Base-by-base conservation (phyloP, 2,113 vertebrate genomes). In the Daboia siamensis region DNA sequence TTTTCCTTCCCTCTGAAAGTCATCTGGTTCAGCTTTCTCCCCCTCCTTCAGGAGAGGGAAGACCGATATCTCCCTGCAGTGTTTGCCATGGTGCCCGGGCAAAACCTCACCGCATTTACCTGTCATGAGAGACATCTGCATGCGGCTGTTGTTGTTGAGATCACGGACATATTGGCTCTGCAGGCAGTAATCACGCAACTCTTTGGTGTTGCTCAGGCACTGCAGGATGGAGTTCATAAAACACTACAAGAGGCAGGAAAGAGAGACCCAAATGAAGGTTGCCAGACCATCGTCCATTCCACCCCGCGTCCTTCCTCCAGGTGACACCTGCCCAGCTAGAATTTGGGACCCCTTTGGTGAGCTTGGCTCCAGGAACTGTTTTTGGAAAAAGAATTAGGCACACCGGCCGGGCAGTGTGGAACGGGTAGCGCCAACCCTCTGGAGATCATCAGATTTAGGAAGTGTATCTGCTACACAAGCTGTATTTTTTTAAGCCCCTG, bases 171-270 rank as follows among this genome's bases (percentile, higher is more conserved):
- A 98, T 33, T 98, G 94, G 97, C 98, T 98, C 91, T 98, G 98
- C 93, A 99, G 97, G 96, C 99, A 99, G 95, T 99, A 99, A 94
- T 99, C 99, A 61, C 98, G 97, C 96, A 99, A 97, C 94, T 99
- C 99, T 4, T 98, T 97, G 26, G 99, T 99, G 97, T 99, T 99
- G 93, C 99, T 99, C 96, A 99, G 97, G 97, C 99, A 99, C 95
- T 99, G 99, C 23, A 99, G 98, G 95, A 99, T 98, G 91, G 99
- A 99, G 98, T 99, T 99, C 99, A 99, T 99, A 97, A 99, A 99
- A 96, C 99, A 99, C 99, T 99, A 96, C 33, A 90, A 92, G 95
- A 95, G 92, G 96, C 21, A 93, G 29, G 54, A 39, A 89, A 80
- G 84, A 29, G 88, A 93, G 9, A 29, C 4, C 23, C 4, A 7